These are phyloP conservation scores for Onychomys leucogaster DNA, from an alignment of 2,797 vertebrate genomes.

Conservation along the genomic window DNA sequence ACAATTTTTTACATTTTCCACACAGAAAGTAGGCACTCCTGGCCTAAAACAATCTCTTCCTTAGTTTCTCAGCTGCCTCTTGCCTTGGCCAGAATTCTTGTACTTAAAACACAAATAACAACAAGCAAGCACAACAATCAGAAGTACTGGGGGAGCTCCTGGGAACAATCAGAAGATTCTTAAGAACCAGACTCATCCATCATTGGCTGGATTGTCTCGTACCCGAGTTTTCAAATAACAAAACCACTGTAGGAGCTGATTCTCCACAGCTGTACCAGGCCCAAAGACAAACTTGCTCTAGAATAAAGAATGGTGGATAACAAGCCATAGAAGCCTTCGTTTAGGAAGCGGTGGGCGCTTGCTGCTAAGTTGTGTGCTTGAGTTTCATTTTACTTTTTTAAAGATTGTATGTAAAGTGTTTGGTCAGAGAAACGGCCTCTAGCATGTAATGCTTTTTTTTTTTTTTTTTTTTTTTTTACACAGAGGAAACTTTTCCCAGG, in stretches of 20 bases:
- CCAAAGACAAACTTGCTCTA: not conserved
- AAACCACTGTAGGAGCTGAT: not conserved
- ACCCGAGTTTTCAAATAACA: constrained; percentile 49
- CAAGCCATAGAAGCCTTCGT: constrained; percentile 21
- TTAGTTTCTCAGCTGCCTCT: constrained; percentile 4
- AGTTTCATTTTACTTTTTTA: not conserved
- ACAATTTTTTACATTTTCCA: not conserved
- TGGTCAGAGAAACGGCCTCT: constrained; percentile 68
- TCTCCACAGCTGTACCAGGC: not conserved
- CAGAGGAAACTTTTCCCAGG: constrained; percentile 70
- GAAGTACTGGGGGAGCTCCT: not conserved
- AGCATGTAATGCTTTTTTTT: constrained; percentile 7
- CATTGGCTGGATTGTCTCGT: constrained; percentile 13
- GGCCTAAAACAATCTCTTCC: not conserved
- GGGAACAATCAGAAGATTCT: constrained; percentile 33
- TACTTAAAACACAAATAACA: constrained; percentile 56
- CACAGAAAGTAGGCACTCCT: not conserved
- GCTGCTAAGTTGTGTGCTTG: constrained; percentile 43
- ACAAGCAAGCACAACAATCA: constrained; percentile 23
- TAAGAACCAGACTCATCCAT: not conserved
- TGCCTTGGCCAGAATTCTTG: not conserved
- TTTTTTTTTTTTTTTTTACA: constrained; percentile 4
- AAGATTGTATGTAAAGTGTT: constrained; percentile 57
- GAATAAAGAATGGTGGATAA: constrained; percentile 14
- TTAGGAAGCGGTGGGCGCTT: not conserved